These are phyloP conservation scores for Macrotis lagotis DNA, from an alignment of 2,113 vertebrate genomes.

Conservation along the genomic window DNA sequence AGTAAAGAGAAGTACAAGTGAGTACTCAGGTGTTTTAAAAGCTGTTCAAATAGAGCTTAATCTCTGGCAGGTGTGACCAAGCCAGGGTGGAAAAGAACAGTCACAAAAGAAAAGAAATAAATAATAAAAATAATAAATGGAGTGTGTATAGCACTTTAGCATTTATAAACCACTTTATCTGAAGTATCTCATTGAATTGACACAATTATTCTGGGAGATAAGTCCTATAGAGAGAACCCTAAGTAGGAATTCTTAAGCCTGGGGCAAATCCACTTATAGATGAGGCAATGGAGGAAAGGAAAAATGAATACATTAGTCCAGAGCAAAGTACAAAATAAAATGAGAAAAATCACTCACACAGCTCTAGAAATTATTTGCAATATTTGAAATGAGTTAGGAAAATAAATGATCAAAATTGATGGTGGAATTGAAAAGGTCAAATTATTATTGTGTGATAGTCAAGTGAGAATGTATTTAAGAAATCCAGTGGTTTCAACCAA, in stretches of 20 bases:
- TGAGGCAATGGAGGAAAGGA: neutral
- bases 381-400: neutral
- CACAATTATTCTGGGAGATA: neutral
- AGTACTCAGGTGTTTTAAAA: neutral
- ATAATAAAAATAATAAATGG: neutral
- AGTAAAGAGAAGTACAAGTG: neutral
- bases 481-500: neutral
- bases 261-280: neutral
- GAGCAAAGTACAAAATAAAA: neutral
- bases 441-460: neutral
- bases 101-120: neutral
- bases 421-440: neutral
- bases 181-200: neutral
- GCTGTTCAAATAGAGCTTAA: neutral
- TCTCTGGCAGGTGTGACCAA: neutral
- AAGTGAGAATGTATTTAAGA: neutral
- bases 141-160: neutral
- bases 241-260: neutral
- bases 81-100: neutral
- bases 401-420: neutral
- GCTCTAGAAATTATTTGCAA: neutral
- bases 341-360: neutral
- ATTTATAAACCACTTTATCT: neutral
- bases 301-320: neutral
- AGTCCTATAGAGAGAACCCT: neutral